Evolutionary conservation across 2,113 vertebrate genomes (phyloP), one percentile per base, ranked within the genome.

Genomic region (Dicrurus megarhynchus): DNA sequence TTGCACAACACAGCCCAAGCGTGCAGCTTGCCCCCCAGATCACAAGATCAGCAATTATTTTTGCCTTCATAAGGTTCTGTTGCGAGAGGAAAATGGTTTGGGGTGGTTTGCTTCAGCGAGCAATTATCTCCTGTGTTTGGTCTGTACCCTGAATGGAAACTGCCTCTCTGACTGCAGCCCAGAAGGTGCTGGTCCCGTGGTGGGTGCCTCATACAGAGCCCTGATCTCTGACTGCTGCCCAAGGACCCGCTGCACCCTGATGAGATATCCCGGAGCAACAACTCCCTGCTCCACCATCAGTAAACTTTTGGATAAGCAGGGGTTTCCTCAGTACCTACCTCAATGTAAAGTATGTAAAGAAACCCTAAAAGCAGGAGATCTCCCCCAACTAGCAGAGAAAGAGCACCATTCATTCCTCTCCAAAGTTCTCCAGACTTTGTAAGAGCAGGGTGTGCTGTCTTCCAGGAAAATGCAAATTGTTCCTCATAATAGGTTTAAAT

Each of bases 31-130:
- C 13, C 24, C 50, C 64, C 28, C 23, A 71, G 2, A 91, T 89
- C 46, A 75, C 88, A 84, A 75, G 68, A 18, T 82, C 93, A 95
- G 95, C 94, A 90, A 84, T 65, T 93, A 90, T 87, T 93, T 92
- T 69, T 81, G 68, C 61, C 50, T 92, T 86, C 79, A 68, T 56
- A 41, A 68, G 12, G n/a, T 64, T 84, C 79, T 84, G 68, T 49
- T 90, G 73, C 6, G 77, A 91, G 75, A 91, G 13, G 49, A 60
- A 78, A 81, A 69, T 37, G 15, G 10, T 44, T 81, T 56, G 53
- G 60, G 11, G n/a, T 6, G 3, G 20, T 57, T 89, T 90, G 33
- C 76, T 88, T 86, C 42, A 56, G 83, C 1, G 3, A 73, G 44
- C 52, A 41, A 13, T 57, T 22, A 8, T 16, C 56, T 93, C 60